These are phyloP conservation scores for Acyrthosiphon pisum DNA, from an alignment of 1,140 invertebrate genomes.

Conservation along the genomic window DNA sequence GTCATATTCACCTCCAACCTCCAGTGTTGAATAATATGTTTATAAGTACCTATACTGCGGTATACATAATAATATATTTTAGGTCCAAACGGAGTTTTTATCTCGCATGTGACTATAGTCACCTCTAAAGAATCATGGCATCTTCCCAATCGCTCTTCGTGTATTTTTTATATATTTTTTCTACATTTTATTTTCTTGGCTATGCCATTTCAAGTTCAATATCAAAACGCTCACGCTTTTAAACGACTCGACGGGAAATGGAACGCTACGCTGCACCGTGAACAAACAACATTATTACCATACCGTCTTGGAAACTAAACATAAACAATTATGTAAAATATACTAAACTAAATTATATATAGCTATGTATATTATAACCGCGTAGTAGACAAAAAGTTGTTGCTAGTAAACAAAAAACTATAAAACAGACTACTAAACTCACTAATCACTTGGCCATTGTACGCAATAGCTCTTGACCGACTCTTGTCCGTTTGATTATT, in stretches of 20 bases:
- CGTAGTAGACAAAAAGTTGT: background rate
- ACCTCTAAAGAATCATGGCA: background rate
- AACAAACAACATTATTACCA: background rate
- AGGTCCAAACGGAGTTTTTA: background rate
- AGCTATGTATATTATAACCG: background rate
- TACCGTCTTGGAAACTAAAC: background rate
- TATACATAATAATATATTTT: background rate
- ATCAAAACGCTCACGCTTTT: background rate
- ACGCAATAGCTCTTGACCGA: background rate
- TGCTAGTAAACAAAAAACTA: background rate
- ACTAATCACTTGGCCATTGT: background rate
- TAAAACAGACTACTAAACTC: background rate
- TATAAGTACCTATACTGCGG: background rate
- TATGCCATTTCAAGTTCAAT: constrained; percentile 19
- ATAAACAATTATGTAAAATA: constrained; percentile 4
- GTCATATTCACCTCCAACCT: too few relatives aligned
- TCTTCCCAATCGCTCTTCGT: background rate
- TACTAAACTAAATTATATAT: background rate
- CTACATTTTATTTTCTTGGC: background rate
- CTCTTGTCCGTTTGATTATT: background rate
- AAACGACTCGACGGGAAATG: background rate
- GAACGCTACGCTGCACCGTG: background rate
- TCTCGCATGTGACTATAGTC: background rate
- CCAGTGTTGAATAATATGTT: background rate
- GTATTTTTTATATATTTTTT: background rate